A percentile compares a stretch with the other conserved stretches of the same genome.
Conservation (phyloP, 2,888 invertebrate genomes). For the Aricia artaxerxes region DNA sequence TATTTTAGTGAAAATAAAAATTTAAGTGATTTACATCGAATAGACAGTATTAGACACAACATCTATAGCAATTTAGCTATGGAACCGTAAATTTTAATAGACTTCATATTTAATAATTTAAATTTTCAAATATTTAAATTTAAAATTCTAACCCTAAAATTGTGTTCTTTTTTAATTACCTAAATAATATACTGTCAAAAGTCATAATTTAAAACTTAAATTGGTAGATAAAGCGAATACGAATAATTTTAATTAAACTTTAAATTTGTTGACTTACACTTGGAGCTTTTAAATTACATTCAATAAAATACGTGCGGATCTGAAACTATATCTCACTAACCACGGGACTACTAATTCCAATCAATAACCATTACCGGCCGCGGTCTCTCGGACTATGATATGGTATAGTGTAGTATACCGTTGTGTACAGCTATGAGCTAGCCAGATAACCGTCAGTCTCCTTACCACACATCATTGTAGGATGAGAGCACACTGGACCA, state of each 20-base stretch:
- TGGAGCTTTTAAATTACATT: background rate
- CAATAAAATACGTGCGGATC: background rate
- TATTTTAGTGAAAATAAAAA: background rate
- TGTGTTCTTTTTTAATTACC: too few species aligned
- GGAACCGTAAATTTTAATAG: too few species aligned
- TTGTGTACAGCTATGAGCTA: constrained; percentile 3
- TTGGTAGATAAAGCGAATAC: too few species aligned
- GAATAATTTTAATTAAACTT: too few species aligned
- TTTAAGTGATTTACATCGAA: background rate
- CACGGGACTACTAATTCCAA: background rate
- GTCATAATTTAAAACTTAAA: too few species aligned
- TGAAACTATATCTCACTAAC: background rate
- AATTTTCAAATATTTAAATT: too few species aligned
- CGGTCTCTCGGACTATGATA: constrained; percentile 33
- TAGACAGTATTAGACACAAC: too few species aligned
- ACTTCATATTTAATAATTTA: too few species aligned
- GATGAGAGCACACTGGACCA: background rate
- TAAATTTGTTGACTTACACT: too few species aligned
- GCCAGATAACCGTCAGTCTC: constrained; percentile 14
- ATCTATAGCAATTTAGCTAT: too few species aligned
- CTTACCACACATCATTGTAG: background rate
- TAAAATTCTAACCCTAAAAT: too few species aligned
- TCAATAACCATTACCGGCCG: background rate
- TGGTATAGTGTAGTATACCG: background rate
- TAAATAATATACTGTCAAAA: too few species aligned